Conservation (phyloP, 2,888 invertebrate species). For the Epinotia demarniana region DNA sequence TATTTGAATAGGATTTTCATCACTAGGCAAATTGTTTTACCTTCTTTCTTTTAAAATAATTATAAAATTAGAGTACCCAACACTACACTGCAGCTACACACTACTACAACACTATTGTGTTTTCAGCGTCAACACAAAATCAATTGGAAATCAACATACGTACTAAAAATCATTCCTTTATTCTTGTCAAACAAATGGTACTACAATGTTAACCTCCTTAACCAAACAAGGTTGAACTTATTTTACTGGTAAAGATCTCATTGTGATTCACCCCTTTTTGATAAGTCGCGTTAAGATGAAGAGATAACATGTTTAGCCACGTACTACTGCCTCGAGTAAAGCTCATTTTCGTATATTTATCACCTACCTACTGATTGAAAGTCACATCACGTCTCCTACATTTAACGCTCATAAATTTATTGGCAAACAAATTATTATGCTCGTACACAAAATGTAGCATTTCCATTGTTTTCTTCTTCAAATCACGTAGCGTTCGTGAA, state of each 20-base stretch:
- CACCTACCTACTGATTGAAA: constrained; percentile 17
- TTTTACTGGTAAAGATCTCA: background rate
- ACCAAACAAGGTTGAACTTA: background rate
- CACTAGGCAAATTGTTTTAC: too few relatives aligned
- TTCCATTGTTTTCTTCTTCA: constrained; percentile 31
- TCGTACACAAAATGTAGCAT: constrained; percentile 28
- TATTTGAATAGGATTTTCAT: too few relatives aligned
- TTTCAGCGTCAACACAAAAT: too few relatives aligned
- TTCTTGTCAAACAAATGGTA: too few relatives aligned
- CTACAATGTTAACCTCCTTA: background rate
- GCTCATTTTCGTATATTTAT: constrained; percentile 13
- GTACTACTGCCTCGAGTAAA: background rate
- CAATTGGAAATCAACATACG: too few relatives aligned
- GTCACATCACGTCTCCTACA: constrained; percentile 29
- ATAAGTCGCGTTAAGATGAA: background rate
- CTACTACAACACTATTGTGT: too few relatives aligned
- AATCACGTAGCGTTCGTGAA: constrained; percentile 37
- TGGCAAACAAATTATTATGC: constrained; percentile 37
- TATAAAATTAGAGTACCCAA: too few relatives aligned
- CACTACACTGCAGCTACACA: too few relatives aligned
- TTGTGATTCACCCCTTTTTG: background rate
- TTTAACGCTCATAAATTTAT: constrained; percentile 40
- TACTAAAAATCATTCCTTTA: too few relatives aligned
- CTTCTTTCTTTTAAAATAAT: too few relatives aligned
- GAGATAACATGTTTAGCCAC: background rate